A percentile compares a stretch with the other conserved stretches of the same genome.
These are phyloP conservation scores for Petrosia ficiformis DNA, from an alignment of 37 sponge, comb jelly and placozoan genomes.

Conservation along the genomic window DNA sequence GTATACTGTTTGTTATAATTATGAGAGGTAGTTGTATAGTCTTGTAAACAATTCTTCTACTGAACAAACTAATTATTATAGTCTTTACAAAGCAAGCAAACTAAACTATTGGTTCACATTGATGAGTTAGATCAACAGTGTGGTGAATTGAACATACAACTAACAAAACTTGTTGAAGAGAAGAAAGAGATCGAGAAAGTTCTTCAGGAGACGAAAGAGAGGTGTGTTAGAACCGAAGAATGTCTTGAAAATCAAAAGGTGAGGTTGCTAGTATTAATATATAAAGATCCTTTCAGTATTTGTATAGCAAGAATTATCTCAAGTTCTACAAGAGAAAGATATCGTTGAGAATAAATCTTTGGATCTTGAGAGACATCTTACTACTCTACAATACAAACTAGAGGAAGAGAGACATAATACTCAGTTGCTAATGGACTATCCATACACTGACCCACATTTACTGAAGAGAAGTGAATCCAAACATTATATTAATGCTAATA, in stretches of 20 bases:
- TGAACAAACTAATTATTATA: neutral
- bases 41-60: no score
- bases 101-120: slow-evolving; percentile 24
- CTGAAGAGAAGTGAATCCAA: slow-evolving; percentile 3
- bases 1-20: no score
- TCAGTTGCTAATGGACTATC: slow-evolving; percentile 54
- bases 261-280: neutral
- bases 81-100: slow-evolving; percentile 22
- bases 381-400: neutral
- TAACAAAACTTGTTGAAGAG: neutral
- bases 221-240: slow-evolving; percentile 7
- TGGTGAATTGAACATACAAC: slow-evolving; percentile 10
- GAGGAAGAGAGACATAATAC: slow-evolving; percentile 15
- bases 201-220: slow-evolving; percentile 17
- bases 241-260: slow-evolving; percentile 30
- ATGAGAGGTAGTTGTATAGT: no score
- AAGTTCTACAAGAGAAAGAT: slow-evolving; percentile 10
- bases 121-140: slow-evolving; percentile 38
- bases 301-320: no score
- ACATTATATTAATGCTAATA: slow-evolving; percentile 64
- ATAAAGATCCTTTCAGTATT: neutral
- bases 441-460: slow-evolving; percentile 24
- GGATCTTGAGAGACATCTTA: neutral
- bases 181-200: neutral
- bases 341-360: slow-evolving; percentile 15